phyloP scores from a whole-genome alignment of 1,140 invertebrate genomes.

The Drosophila pruinosa region DNA sequence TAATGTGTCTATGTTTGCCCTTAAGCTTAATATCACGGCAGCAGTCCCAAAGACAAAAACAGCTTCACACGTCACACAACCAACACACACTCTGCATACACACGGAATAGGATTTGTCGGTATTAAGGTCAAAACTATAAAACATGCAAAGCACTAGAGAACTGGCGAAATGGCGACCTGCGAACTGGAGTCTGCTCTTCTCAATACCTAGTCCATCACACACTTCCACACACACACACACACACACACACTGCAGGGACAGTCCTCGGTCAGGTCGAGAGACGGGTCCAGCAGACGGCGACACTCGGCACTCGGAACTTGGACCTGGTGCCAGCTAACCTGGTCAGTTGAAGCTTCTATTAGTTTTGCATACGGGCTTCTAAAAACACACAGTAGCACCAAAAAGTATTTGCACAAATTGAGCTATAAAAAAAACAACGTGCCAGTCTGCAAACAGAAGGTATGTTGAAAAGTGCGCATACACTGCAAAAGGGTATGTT shows the following conservation, averaged over 20 bases:
- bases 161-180: slow-evolving; percentile 18
- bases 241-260: not conserved
- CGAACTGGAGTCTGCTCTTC: slow-evolving; percentile 32
- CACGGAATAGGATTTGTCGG: slow-evolving; percentile 37
- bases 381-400: slow-evolving; percentile 21
- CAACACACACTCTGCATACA: not conserved
- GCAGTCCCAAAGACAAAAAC: slow-evolving; percentile 65
- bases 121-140: slow-evolving; percentile 78
- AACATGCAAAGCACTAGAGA: slow-evolving; percentile 68
- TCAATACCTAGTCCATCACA: slow-evolving; percentile 22
- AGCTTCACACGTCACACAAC: slow-evolving; percentile 62
- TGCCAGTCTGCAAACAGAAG: not conserved
- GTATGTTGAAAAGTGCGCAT: not conserved
- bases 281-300: not conserved
- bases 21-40: slow-evolving; percentile 43
- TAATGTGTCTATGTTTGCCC: slow-evolving; percentile 46
- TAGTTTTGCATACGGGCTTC: slow-evolving; percentile 45
- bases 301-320: slow-evolving; percentile 13
- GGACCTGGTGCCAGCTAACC: slow-evolving; percentile 12
- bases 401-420: slow-evolving; percentile 22
- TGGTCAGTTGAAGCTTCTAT: slow-evolving; percentile 44
- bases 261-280: not conserved
- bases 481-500: no score
- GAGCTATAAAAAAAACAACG: not conserved
- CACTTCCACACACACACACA: not conserved